These are phyloP conservation scores for Zaprionus tsacasi DNA, from an alignment of 1,140 invertebrate genomes.

Conservation along the genomic window DNA sequence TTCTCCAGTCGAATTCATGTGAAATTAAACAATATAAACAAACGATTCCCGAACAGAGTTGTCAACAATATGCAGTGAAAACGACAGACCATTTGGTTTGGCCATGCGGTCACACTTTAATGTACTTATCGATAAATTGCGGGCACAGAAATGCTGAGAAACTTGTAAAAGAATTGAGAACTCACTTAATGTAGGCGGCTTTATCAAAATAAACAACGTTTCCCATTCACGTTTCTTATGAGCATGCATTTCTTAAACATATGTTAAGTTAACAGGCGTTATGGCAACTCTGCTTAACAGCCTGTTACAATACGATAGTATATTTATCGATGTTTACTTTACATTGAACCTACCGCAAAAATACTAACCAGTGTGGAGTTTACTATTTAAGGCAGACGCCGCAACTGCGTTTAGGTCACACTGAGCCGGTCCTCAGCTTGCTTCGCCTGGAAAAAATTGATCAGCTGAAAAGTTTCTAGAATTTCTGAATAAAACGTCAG, in stretches of 20 bases:
- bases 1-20: conserved; percentile 62
- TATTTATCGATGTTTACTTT: background rate
- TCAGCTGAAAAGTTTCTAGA: conserved; percentile 50
- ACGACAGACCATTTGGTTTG: background rate
- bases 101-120: conserved; percentile 8
- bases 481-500: conserved; percentile 41
- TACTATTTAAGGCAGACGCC: conserved; percentile 36
- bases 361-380: conserved; percentile 12
- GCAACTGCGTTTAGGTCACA: conserved; percentile 26
- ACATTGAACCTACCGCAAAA: conserved; percentile 13
- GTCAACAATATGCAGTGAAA: background rate
- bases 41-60: conserved; percentile 21
- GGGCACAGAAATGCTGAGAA: background rate
- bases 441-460: conserved; percentile 47
- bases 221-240: too few relatives aligned
- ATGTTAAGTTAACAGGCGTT: background rate
- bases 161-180: too few relatives aligned
- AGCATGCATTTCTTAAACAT: too few relatives aligned
- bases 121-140: conserved; percentile 15
- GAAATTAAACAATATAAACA: conserved; percentile 3
- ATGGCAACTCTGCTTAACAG: background rate
- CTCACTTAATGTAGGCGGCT: too few relatives aligned
- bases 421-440: conserved; percentile 51
- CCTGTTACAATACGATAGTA: too few relatives aligned
- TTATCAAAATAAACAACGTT: too few relatives aligned